Percentiles rank a stretch among this genome's conserved stretches.
Conservation (phyloP, 2,888 invertebrate genomes). For the Teleiodes luculella region DNA sequence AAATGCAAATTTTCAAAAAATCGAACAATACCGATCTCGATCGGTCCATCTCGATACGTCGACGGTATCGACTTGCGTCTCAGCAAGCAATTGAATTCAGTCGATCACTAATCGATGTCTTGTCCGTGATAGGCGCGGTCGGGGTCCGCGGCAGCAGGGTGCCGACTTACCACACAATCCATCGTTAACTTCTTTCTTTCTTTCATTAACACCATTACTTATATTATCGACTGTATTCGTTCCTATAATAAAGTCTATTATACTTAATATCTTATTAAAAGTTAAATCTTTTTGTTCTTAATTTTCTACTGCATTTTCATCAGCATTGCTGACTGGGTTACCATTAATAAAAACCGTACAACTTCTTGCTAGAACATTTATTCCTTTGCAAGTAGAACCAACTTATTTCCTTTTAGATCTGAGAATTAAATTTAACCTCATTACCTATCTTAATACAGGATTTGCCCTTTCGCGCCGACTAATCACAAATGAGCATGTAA, state of each 20-base stretch:
- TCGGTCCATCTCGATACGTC: slow-evolving; percentile 66
- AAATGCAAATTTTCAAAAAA: slow-evolving; percentile 77
- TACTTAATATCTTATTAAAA: slow-evolving; percentile 56
- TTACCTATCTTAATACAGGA: slow-evolving; percentile 79
- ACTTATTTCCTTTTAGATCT: slow-evolving; percentile 49
- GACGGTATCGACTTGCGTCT: slow-evolving; percentile 73
- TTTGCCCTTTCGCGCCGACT: slow-evolving; percentile 79
- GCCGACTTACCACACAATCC: slow-evolving; percentile 80
- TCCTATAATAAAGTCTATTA: slow-evolving; percentile 54
- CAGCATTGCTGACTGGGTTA: slow-evolving; percentile 51
- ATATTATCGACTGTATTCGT: slow-evolving; percentile 65
- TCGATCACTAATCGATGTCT: slow-evolving; percentile 80
- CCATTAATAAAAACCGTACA: slow-evolving; percentile 52
- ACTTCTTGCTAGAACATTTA: slow-evolving; percentile 50
- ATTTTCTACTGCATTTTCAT: slow-evolving; percentile 75
- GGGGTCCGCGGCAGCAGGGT: slow-evolving; percentile 77
- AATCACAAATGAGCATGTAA: slow-evolving; percentile 79
- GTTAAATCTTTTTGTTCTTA: slow-evolving; percentile 69
- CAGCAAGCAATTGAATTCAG: slow-evolving; percentile 77
- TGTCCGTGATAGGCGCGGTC: slow-evolving; percentile 77
- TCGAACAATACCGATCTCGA: slow-evolving; percentile 73
- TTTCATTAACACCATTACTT: slow-evolving; percentile 67
- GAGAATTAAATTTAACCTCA: slow-evolving; percentile 69
- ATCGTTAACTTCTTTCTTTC: slow-evolving; percentile 78
- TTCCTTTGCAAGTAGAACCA: slow-evolving; percentile 39